Conservation (phyloP, 2,113 vertebrate species). For the Strix uralensis region DNA sequence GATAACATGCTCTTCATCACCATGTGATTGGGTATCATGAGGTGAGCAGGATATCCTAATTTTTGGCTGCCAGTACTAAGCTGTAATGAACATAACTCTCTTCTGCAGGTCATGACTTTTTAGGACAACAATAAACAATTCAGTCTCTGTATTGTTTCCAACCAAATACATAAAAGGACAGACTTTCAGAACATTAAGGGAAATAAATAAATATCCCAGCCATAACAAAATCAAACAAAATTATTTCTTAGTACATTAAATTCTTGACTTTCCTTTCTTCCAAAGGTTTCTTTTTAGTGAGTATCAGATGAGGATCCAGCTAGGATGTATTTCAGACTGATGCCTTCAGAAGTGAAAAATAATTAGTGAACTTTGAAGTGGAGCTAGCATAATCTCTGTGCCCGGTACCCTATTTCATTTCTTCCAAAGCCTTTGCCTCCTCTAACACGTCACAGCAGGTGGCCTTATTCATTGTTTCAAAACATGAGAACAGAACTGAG, state of each 20-base stretch:
- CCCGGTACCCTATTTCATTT: background rate
- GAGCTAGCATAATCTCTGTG: background rate
- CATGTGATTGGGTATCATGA: accelerated
- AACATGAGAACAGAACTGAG: background rate
- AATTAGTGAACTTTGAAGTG: background rate
- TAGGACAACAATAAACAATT: background rate
- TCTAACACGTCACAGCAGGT: background rate
- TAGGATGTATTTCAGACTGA: background rate
- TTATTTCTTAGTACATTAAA: background rate
- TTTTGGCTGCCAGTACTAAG: background rate
- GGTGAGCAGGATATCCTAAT: background rate
- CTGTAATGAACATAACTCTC: background rate
- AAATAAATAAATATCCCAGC: background rate
- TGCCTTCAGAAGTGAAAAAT: background rate
- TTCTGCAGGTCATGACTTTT: background rate
- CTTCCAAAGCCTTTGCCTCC: background rate
- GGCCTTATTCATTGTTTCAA: background rate
- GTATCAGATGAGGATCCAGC: background rate
- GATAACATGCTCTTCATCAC: background rate
- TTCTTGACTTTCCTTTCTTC: background rate
- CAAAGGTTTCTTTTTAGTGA: background rate
- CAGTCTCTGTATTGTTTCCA: background rate
- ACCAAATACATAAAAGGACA: background rate
- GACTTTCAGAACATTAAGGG: background rate
- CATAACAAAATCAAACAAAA: background rate